A percentile compares a stretch with the other conserved stretches of the same genome.
Evolutionary conservation across 2,888 invertebrate species (phyloP).

Genomic region (Polyommatus icarus): DNA sequence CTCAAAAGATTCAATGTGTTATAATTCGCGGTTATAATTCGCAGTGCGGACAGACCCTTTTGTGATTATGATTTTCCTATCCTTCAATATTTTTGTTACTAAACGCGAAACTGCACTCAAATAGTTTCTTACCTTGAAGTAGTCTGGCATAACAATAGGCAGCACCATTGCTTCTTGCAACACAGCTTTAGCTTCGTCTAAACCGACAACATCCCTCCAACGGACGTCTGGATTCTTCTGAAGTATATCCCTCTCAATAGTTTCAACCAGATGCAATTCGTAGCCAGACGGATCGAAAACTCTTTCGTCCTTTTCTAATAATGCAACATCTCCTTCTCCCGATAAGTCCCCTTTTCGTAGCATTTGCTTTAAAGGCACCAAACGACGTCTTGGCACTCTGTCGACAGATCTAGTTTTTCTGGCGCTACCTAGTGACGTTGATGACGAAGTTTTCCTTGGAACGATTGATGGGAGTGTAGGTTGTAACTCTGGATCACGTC

Average conservation of each 20-base stretch:
- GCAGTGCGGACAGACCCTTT: too few relatives aligned
- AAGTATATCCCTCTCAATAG: constrained; percentile 90
- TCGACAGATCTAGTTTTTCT: constrained; percentile 73
- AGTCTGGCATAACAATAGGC: constrained; percentile 93
- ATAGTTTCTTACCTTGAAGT: constrained; percentile 83
- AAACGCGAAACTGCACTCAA: too few relatives aligned
- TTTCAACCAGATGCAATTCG: constrained; percentile 88
- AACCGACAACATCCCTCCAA: constrained; percentile 88
- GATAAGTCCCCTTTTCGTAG: constrained; percentile 60
- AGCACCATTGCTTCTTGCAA: constrained; percentile 92
- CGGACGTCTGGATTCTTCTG: constrained; percentile 90
- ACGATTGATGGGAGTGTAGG: constrained; percentile 83
- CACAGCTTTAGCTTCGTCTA: constrained; percentile 87
- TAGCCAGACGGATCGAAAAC: constrained; percentile 86
- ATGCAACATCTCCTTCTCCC: constrained; percentile 63
- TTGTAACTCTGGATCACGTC: constrained; percentile 83
- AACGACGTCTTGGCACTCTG: constrained; percentile 59
- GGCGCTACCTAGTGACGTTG: constrained; percentile 64
- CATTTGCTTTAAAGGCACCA: constrained; percentile 64
- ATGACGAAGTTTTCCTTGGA: constrained; percentile 73
- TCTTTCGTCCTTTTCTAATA: constrained; percentile 67
- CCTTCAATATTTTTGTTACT: too few relatives aligned
- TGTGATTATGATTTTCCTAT: background rate
- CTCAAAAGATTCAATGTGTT: too few relatives aligned
- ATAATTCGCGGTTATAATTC: too few relatives aligned